Evolutionary conservation across 2,797 vertebrate genomes (phyloP).

Genomic region (Sus cebifrons): DNA sequence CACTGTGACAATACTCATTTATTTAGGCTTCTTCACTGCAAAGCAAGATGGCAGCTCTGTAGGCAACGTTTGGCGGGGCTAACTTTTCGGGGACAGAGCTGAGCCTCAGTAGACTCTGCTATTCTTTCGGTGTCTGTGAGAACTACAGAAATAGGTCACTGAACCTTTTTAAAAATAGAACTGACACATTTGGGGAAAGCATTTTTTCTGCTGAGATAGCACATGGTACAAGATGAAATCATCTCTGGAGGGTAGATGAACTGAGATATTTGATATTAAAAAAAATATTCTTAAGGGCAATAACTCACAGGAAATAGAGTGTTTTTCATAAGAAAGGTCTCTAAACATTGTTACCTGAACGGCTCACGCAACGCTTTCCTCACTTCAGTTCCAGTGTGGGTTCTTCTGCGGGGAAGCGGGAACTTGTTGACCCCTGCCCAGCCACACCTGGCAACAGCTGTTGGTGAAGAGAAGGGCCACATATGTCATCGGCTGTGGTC

Average conservation of each 20-base stretch:
- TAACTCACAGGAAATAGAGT: background rate
- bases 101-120: conserved; percentile 65
- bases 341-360: background rate
- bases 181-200: conserved; percentile 71
- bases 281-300: conserved; percentile 57
- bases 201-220: conserved; percentile 66
- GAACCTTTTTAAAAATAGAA: conserved; percentile 83
- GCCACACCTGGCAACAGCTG: background rate
- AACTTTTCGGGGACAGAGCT: background rate
- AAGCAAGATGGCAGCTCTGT: background rate
- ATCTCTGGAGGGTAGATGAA: conserved; percentile 44
- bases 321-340: conserved; percentile 49
- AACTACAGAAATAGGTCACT: conserved; percentile 77
- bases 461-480: background rate
- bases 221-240: conserved; percentile 42
- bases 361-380: background rate
- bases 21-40: background rate
- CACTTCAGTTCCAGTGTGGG: background rate
- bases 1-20: background rate
- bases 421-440: background rate
- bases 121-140: conserved; percentile 57
- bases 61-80: conserved; percentile 49
- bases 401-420: background rate
- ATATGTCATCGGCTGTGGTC: background rate
- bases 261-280: conserved; percentile 62